These are phyloP conservation scores for Metacarcinus magister DNA, from an alignment of 2,888 invertebrate species.

Conservation along the genomic window DNA sequence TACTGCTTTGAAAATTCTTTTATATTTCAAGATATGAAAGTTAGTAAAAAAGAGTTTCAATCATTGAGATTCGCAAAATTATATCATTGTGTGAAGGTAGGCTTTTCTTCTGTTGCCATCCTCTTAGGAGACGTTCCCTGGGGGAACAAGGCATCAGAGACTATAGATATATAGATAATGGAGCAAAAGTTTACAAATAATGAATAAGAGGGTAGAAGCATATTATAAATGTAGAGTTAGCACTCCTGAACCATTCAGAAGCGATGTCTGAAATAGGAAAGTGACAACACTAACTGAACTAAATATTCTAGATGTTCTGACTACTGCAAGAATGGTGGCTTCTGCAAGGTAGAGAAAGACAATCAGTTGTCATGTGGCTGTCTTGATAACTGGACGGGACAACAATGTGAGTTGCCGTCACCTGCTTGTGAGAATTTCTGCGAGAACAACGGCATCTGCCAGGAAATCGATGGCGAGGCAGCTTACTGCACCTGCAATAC, in stretches of 20 bases:
- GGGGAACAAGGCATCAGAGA: no score
- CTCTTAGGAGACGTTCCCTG: no score
- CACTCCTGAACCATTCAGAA: not conserved
- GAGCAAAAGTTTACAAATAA: not conserved
- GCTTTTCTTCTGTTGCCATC: not conserved
- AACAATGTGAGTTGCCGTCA: slow-evolving; percentile 88
- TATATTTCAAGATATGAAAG: not conserved
- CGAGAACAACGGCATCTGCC: slow-evolving; percentile 84
- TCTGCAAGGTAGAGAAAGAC: slow-evolving; percentile 83
- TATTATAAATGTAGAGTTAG: not conserved
- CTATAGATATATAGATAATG: not conserved
- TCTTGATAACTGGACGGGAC: slow-evolving; percentile 88
- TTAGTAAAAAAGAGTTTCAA: not conserved
- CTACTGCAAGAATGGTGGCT: slow-evolving; percentile 88
- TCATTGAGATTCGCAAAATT: not conserved
- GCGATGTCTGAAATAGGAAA: not conserved
- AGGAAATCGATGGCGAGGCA: slow-evolving; percentile 83
- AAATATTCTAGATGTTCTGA: slow-evolving; percentile 88
- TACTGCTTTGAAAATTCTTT: not conserved
- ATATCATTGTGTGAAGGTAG: not conserved
- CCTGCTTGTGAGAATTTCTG: slow-evolving; percentile 87
- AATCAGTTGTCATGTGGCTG: slow-evolving; percentile 87
- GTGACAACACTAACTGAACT: not conserved
- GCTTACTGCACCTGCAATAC: slow-evolving; percentile 86
- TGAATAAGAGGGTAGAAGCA: not conserved